phyloP scores from a whole-genome alignment of 2,888 invertebrate species.

The Neocrepidodera transversa region DNA sequence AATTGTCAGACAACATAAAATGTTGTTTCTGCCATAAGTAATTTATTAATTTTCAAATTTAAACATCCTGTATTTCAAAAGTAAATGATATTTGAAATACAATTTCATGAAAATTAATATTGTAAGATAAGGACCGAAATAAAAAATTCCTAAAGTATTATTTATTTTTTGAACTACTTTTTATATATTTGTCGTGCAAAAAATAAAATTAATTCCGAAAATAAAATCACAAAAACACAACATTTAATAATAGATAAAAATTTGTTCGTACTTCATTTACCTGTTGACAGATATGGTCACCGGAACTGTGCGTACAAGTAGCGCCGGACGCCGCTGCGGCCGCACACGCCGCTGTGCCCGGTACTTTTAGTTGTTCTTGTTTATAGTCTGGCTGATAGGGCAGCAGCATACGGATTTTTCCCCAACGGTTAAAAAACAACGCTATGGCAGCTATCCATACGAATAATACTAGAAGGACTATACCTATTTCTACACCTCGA shows the following conservation, averaged over 20 bases:
- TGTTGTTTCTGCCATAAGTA: too few relatives aligned
- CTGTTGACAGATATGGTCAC: slow-evolving; percentile 68
- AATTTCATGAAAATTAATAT: too few relatives aligned
- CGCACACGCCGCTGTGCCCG: slow-evolving; percentile 75
- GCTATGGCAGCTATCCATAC: slow-evolving; percentile 89
- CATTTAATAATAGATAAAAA: background rate
- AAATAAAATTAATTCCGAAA: too few relatives aligned
- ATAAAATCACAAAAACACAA: background rate
- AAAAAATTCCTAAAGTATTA: too few relatives aligned
- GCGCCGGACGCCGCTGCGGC: slow-evolving; percentile 64
- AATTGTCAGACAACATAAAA: too few relatives aligned
- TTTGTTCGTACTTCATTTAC: slow-evolving; percentile 54
- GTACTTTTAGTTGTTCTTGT: slow-evolving; percentile 81
- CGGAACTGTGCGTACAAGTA: slow-evolving; percentile 66
- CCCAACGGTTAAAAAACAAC: slow-evolving; percentile 88
- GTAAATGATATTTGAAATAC: too few relatives aligned
- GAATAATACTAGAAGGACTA: slow-evolving; percentile 81
- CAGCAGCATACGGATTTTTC: slow-evolving; percentile 87
- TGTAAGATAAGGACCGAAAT: too few relatives aligned
- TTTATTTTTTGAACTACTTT: background rate
- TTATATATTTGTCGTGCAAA: background rate
- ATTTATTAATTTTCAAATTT: too few relatives aligned
- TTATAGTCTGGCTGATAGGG: slow-evolving; percentile 93
- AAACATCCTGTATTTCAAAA: too few relatives aligned
- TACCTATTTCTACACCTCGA: slow-evolving; percentile 89